These are phyloP conservation scores for Anthophora plumipes DNA, from an alignment of 2,888 invertebrate genomes.

Conservation along the genomic window DNA sequence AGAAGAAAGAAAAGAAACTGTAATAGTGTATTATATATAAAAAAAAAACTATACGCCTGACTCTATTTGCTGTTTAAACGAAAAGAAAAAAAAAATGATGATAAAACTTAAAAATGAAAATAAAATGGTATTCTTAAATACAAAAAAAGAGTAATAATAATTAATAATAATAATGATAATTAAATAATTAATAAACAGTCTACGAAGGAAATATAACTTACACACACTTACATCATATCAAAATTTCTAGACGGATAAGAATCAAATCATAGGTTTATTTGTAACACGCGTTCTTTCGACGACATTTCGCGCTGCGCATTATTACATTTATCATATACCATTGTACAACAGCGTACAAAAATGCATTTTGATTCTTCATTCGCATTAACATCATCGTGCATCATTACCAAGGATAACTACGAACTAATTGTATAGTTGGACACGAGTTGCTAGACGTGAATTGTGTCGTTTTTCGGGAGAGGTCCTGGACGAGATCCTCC, in stretches of 20 bases:
- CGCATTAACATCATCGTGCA: constrained; percentile 17
- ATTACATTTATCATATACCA: constrained; percentile 28
- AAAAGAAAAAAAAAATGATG: constrained; percentile 53
- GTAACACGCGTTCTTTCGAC: constrained; percentile 35
- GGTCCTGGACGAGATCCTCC: constrained; percentile 22
- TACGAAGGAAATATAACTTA: constrained; percentile 58
- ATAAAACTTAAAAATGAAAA: constrained; percentile 42
- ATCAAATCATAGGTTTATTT: constrained; percentile 56
- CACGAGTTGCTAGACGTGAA: constrained; percentile 10
- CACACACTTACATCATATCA: constrained; percentile 67
- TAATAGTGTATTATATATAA: constrained; percentile 51
- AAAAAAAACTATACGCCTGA: constrained; percentile 48
- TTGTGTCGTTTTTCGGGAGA: not conserved
- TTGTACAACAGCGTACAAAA: constrained; percentile 31
- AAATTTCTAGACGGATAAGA: constrained; percentile 66
- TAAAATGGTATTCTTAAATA: constrained; percentile 64
- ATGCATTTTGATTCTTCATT: constrained; percentile 37
- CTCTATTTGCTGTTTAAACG: constrained; percentile 63
- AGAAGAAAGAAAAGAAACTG: constrained; percentile 8
- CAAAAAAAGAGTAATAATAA: constrained; percentile 31
- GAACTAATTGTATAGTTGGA: not conserved
- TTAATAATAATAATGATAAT: constrained; percentile 37
- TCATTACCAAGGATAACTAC: constrained; percentile 24
- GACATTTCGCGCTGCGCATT: constrained; percentile 7
- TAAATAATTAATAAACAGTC: constrained; percentile 33